Conservation (phyloP, 23 tunicate genomes). For the Ciona savignyi region DNA sequence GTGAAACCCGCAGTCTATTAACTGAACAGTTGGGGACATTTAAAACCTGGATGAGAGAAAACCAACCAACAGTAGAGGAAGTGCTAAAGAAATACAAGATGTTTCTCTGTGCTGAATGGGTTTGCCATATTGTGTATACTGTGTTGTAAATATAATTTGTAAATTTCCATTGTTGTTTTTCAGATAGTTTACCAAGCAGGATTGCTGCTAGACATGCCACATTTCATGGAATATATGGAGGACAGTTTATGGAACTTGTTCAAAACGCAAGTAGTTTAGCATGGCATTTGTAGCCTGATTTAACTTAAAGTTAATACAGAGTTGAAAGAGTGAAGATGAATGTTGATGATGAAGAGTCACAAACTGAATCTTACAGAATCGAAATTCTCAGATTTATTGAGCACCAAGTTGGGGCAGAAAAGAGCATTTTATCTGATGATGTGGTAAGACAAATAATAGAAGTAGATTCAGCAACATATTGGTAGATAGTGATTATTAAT, state of each 20-base stretch:
- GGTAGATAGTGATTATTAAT: no score
- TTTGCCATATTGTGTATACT: no score
- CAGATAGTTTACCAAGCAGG: not conserved
- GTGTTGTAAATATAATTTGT: no score
- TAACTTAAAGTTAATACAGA: no score
- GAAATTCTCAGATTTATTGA: not conserved
- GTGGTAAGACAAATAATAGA: no score
- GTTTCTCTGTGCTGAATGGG: not conserved
- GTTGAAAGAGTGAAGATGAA: not conserved
- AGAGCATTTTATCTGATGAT: not conserved
- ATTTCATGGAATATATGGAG: not conserved
- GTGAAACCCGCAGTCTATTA: no score
- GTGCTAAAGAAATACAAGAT: not conserved
- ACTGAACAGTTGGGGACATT: not conserved
- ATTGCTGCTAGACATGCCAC: not conserved
- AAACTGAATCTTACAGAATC: not conserved
- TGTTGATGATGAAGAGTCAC: not conserved
- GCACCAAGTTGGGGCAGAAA: not conserved
- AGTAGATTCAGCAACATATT: no score
- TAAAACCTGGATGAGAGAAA: not conserved
- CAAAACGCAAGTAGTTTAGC: no score
- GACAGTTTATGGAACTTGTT: no score
- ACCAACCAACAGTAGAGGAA: not conserved
- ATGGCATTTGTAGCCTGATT: no score
- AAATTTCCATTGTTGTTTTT: no score